phyloP scores from a whole-genome alignment of 1,140 invertebrate genomes.

The Copidosoma floridanum region DNA sequence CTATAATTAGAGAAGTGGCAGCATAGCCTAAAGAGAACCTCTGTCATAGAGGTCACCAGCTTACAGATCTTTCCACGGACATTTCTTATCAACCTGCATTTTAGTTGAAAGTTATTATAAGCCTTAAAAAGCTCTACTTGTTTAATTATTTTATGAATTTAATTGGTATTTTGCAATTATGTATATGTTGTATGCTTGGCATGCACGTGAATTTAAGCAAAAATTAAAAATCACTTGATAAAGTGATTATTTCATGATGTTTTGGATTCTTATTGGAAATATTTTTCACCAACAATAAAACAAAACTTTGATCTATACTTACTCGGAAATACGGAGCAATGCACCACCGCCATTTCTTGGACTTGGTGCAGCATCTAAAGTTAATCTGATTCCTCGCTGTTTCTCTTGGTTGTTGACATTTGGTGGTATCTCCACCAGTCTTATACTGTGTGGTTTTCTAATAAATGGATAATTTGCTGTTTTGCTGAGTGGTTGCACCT shows the following conservation, averaged over 20 bases:
- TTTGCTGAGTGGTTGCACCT: constrained; percentile 61
- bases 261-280: constrained; percentile 4
- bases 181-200: too few species aligned
- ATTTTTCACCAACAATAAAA: too few species aligned
- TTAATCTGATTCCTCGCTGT: constrained; percentile 62
- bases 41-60: constrained; percentile 63
- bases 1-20: constrained; percentile 63
- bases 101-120: constrained; percentile 52
- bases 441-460: constrained; percentile 72
- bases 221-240: constrained; percentile 4
- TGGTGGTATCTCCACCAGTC: constrained; percentile 74
- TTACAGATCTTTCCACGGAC: constrained; percentile 62
- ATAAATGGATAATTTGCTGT: constrained; percentile 59
- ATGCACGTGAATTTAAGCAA: constrained; percentile 25
- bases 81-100: constrained; percentile 59
- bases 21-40: constrained; percentile 65
- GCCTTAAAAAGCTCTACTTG: too few species aligned
- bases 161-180: constrained; percentile 8
- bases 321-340: constrained; percentile 63
- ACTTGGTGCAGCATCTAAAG: constrained; percentile 56
- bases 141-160: too few species aligned
- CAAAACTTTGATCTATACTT: constrained; percentile 39
- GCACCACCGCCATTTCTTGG: constrained; percentile 53
- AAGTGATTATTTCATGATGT: constrained; percentile 12
- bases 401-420: constrained; percentile 54